Base-by-base conservation (phyloP, 2,113 vertebrate species). In the Hyperopisus bebe region DNA sequence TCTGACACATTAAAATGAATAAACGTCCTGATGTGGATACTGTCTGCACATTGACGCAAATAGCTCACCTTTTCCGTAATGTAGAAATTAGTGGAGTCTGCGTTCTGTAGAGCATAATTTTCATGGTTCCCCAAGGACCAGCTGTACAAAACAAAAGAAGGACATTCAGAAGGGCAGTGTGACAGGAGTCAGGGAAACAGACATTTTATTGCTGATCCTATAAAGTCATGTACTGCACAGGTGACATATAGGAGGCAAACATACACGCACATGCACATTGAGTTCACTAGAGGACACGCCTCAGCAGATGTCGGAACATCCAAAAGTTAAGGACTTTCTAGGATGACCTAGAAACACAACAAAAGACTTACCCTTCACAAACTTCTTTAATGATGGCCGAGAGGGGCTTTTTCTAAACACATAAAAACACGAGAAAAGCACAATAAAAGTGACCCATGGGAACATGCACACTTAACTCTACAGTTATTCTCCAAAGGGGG, bases 311-410 rank as follows among this genome's bases (percentile, higher is more conserved):
- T 35, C 0, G 5, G 31, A 77, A 35, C 5, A 19, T 19, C 15
- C 47, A 84, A 39, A 88, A 42, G 27, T 70, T 3, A 27, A n/a
- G 27, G 31, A 35, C 27, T 13, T 74, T 74, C 27, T 74, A 31
- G 70, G 39, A 77, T 19, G 70, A 77, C 21, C 27, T 39, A 39
- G 70, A 77, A 77, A 39, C 70, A 17, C 15, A 39, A 39, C 27
- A 39, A 7, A 35, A 5, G 15, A 96, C 98, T 98, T 95, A 99
- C 98, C 98, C 98, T 83, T 99, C 98, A 19, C 98, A 98, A 91
- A 99, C 97, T 98, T 99, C 98, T 94, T 99, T 99, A 94, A 99
- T 99, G 95, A 99, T 98, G 86, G 97, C 97, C 9, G 98, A 97
- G 90, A 99, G 95, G 50, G 98, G 98, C 91, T 98, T 99, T 97